These are phyloP conservation scores for Trichogramma evanescens DNA, from an alignment of 2,888 invertebrate species.

Conservation along the genomic window DNA sequence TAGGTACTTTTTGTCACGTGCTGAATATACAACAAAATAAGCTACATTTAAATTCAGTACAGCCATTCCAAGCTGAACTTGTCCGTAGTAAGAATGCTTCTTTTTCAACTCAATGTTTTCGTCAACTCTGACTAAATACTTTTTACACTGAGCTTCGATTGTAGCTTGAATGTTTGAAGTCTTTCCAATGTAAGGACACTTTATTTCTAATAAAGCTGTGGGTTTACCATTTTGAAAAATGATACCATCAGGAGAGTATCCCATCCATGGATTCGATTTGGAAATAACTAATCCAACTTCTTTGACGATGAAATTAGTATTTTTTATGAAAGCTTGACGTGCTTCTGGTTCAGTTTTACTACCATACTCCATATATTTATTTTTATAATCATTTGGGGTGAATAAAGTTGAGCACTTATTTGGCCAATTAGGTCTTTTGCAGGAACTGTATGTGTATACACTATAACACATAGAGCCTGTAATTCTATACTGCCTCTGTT, in stretches of 20 bases:
- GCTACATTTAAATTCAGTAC: slow-evolving; percentile 14
- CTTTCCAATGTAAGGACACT: slow-evolving; percentile 27
- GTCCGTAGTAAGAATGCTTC: slow-evolving; percentile 21
- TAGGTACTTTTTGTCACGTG: slow-evolving; percentile 10
- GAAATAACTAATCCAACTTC: slow-evolving; percentile 24
- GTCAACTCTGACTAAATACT: slow-evolving; percentile 3
- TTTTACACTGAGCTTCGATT: slow-evolving; percentile 7
- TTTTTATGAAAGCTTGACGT: slow-evolving; percentile 14
- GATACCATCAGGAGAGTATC: slow-evolving; percentile 27
- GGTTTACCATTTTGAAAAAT: slow-evolving; percentile 24
- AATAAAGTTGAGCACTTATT: slow-evolving; percentile 21
- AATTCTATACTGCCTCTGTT: slow-evolving; percentile 19
- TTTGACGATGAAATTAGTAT: slow-evolving; percentile 13
- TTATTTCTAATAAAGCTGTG: slow-evolving; percentile 26
- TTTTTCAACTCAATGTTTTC: slow-evolving; percentile 15
- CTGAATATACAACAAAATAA: slow-evolving; percentile 17
- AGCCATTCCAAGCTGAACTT: slow-evolving; percentile 22
- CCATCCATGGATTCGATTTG: slow-evolving; percentile 25
- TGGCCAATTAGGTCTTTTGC: slow-evolving; percentile 24
- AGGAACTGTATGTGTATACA: slow-evolving; percentile 23
- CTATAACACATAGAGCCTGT: slow-evolving; percentile 25
- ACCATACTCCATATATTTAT: slow-evolving; percentile 23
- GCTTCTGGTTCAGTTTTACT: slow-evolving; percentile 21
- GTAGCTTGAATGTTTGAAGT: slow-evolving; percentile 7
- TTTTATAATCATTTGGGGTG: slow-evolving; percentile 16